phyloP scores from a whole-genome alignment of 2,888 invertebrate genomes.

The Ectobius pallidus region DNA sequence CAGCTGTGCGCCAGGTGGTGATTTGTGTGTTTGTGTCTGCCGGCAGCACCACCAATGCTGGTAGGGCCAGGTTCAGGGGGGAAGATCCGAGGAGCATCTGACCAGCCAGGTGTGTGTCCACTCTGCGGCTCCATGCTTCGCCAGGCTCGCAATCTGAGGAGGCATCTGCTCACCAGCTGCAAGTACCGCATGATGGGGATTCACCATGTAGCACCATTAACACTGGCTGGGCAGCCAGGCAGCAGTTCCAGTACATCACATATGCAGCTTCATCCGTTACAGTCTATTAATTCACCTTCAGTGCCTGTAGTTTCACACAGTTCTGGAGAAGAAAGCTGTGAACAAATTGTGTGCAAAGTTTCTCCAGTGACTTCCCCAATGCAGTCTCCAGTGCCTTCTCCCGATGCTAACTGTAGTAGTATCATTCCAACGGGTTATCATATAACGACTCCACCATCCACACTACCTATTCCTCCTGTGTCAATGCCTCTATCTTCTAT shows the following conservation, averaged over 20 bases:
- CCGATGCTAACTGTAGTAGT: conserved; percentile 6
- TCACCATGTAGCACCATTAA: too few species aligned
- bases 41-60: conserved; percentile 20
- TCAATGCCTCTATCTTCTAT: too few species aligned
- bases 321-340: conserved; percentile 16
- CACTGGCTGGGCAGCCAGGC: neutral
- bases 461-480: neutral
- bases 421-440: neutral
- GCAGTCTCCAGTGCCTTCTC: conserved; percentile 29
- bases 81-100: conserved; percentile 61
- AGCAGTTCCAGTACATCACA: neutral
- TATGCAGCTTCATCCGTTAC: neutral
- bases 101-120: conserved; percentile 66
- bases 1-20: conserved; percentile 6
- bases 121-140: conserved; percentile 64
- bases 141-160: conserved; percentile 64
- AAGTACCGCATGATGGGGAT: conserved; percentile 50
- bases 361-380: conserved; percentile 35
- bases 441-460: neutral
- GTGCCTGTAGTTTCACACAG: neutral
- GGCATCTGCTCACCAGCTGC: conserved; percentile 59
- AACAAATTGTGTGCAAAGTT: conserved; percentile 41
- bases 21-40: conserved; percentile 25
- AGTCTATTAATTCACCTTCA: neutral
- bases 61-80: conserved; percentile 18